Conservation (phyloP, 2,888 invertebrate species). For the Apodemia zela region DNA sequence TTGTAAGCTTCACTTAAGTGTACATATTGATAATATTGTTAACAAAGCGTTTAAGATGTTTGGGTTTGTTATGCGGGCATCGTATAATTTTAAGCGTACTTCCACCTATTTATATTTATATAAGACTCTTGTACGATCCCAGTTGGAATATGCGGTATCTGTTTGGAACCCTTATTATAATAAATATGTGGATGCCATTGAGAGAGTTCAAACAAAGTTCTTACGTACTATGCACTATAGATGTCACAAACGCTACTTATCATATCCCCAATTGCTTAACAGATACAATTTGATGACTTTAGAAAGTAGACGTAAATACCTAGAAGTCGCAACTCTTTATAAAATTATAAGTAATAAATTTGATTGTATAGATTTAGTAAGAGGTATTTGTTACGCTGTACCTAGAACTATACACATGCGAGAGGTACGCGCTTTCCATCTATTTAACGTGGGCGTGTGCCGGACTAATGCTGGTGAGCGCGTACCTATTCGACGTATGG, state of each 20-base stretch:
- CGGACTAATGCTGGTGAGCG: too few species aligned
- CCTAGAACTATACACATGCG: too few species aligned
- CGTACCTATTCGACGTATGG: too few species aligned
- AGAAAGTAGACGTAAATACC: too few species aligned
- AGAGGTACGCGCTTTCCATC: too few species aligned
- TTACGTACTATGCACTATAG: background rate
- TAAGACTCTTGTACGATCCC: conserved; percentile 3
- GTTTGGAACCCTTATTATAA: conserved; percentile 15
- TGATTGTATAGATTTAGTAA: too few species aligned
- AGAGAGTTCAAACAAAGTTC: background rate
- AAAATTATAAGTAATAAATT: too few species aligned
- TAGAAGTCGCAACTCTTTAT: too few species aligned
- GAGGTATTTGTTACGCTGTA: too few species aligned
- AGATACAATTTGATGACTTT: too few species aligned
- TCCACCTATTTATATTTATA: conserved; percentile 1
- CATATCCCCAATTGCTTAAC: too few species aligned
- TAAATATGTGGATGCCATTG: conserved; percentile 18
- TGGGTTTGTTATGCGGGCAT: conserved; percentile 5
- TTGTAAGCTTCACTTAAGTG: background rate
- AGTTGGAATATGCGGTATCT: conserved; percentile 2
- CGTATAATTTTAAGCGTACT: background rate
- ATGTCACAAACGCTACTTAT: background rate
- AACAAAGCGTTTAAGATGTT: conserved; percentile 17
- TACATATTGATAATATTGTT: conserved; percentile 11
- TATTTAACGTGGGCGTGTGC: too few species aligned